Percentiles rank a stretch among this genome's conserved stretches.
Evolutionary conservation across 2,888 invertebrate genomes (phyloP).

Genomic region (Agelastica alni): DNA sequence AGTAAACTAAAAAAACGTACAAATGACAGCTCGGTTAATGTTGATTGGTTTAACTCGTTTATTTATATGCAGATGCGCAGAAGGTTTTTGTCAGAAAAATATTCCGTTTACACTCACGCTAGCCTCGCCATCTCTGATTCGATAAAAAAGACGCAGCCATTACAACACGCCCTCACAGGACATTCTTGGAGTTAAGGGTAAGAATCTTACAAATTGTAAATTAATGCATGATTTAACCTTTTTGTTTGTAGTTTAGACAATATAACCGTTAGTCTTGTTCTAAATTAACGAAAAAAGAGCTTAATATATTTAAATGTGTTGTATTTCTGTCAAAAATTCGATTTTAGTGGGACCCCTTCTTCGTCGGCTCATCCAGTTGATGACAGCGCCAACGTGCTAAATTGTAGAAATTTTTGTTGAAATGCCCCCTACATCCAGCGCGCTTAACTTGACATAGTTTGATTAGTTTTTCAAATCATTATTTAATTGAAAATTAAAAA

Average conservation of each 20-base stretch:
- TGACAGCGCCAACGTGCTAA: constrained; percentile 72
- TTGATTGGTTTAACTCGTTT: constrained; percentile 9
- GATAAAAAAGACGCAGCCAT: constrained; percentile 54
- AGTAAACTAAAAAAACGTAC: no score
- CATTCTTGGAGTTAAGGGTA: constrained; percentile 59
- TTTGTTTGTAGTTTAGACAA: neutral
- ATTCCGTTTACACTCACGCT: constrained; percentile 40
- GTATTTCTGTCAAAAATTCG: constrained; percentile 27
- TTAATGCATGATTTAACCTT: constrained; percentile 11
- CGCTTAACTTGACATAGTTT: constrained; percentile 47
- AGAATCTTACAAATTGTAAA: constrained; percentile 40
- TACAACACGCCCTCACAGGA: constrained; percentile 65
- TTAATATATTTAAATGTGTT: neutral
- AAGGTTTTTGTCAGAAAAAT: constrained; percentile 10
- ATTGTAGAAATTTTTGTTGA: constrained; percentile 68
- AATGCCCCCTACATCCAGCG: constrained; percentile 65
- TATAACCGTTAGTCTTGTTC: no score
- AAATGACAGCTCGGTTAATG: no score
- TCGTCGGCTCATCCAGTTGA: constrained; percentile 55
- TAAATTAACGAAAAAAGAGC: neutral
- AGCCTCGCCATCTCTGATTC: constrained; percentile 59
- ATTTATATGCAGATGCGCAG: constrained; percentile 11
- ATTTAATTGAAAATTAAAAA: constrained; percentile 13
- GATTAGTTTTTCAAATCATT: constrained; percentile 18
- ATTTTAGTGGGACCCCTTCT: constrained; percentile 43